Evolutionary conservation across 2,797 vertebrate genomes (phyloP), one percentile per base, ranked within the genome.

Genomic region (Falco novaeseelandiae): DNA sequence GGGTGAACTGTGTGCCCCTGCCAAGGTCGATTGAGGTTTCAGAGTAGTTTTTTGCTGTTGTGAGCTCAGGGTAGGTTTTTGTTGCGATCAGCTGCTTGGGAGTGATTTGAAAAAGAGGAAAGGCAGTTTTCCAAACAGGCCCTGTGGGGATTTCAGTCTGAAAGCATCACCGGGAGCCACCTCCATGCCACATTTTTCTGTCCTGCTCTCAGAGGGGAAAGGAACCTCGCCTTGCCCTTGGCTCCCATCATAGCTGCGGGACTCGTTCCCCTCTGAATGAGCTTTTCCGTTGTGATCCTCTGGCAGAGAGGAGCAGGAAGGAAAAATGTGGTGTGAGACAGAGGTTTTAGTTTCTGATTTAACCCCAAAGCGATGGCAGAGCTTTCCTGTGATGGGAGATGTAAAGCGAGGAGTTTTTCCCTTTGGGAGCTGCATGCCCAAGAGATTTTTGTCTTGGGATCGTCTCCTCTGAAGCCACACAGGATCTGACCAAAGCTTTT

Each of bases 31-130:
- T 5, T 36, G 71, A 59, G 20, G 4, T 79, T 78, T 69, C 25
- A 1, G 52, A 17, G 26, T 13, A 2, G 8, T n/a, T 57, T 51
- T 48, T 49, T 61, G 77, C 42, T 0, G 0, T 5, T n/a, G 34
- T 8, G 67, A 85, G 46, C 38, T 86, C 36, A 16, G 51, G 26
- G 26, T 36, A 42, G 57, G 18, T 9, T 89, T 89, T 59, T 38
- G 16, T 76, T 3, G 0, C 0, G 1, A 36, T 87, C 30, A 16
- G 14, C 44, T 2, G 4, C 55, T 72, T 9, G 0, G 19, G 65
- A 76, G 22, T 10, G 42, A 61, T 66, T 63, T 55, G 46, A 30
- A 83, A 63, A 62, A 32, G 32, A 32, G 58, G 15, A 78, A 67
- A 38, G 34, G 52, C 23, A 7, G 55, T 77, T 89, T 77, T 66